A percentile compares a stretch with the other conserved stretches of the same genome.
Conservation (phyloP, 2,113 vertebrate species). For the Columba janthina region DNA sequence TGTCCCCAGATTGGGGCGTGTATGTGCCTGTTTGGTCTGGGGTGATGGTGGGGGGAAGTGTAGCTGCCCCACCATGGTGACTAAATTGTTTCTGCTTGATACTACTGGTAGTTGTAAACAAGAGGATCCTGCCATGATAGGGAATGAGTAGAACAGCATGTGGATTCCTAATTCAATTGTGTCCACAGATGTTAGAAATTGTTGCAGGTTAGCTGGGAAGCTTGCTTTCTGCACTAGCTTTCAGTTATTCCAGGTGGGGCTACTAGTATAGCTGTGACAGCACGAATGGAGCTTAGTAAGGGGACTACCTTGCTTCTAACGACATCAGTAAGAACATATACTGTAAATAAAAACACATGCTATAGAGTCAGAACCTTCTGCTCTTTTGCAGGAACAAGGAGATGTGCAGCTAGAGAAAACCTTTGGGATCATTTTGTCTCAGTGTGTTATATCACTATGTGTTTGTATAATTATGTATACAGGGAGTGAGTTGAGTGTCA, state of each 20-base stretch:
- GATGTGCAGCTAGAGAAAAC: background rate
- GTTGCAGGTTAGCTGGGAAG: background rate
- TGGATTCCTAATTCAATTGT: background rate
- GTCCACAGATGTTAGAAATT: background rate
- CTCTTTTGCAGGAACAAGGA: background rate
- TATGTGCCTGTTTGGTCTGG: too few species aligned
- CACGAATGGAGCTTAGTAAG: background rate
- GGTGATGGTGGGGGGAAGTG: too few species aligned
- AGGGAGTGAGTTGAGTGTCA: background rate
- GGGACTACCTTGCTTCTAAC: background rate
- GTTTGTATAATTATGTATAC: background rate
- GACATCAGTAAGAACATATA: background rate
- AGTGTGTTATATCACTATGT: background rate
- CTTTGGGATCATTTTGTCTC: constrained; percentile 5
- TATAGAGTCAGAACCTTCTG: background rate
- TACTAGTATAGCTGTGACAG: background rate
- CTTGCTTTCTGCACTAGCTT: background rate
- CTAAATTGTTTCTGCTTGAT: background rate
- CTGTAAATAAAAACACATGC: background rate
- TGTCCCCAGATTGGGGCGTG: too few species aligned
- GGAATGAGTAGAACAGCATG: background rate
- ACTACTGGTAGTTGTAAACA: background rate
- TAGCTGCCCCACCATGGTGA: too few species aligned
- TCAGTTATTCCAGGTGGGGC: background rate
- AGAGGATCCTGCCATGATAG: background rate